phyloP scores from a whole-genome alignment of 1,140 invertebrate species.

The Antheraea pernyi region DNA sequence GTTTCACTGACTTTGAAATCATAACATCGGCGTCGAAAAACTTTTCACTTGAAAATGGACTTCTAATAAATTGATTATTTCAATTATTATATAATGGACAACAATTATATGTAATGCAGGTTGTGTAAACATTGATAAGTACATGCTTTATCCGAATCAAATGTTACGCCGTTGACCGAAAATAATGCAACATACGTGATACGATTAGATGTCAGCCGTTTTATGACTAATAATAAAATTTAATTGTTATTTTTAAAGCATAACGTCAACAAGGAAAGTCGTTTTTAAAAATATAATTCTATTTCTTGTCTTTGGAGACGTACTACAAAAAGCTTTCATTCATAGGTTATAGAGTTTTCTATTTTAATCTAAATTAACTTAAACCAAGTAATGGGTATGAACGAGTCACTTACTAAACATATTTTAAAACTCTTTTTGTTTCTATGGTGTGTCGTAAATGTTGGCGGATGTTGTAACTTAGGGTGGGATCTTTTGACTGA shows the following conservation, averaged over 20 bases:
- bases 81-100: conserved; percentile 5
- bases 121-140: conserved; percentile 14
- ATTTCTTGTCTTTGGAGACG: background rate
- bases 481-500: conserved; percentile 55
- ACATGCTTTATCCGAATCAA: conserved; percentile 25
- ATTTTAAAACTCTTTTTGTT: conserved; percentile 33
- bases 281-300: background rate
- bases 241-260: conserved; percentile 23
- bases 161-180: conserved; percentile 10
- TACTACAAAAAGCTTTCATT: too few species aligned
- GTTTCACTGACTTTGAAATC: too few species aligned
- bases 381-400: background rate
- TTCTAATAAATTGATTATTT: too few species aligned
- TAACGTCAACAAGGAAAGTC: background rate
- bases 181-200: conserved; percentile 42
- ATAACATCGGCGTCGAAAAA: too few species aligned
- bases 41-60: too few species aligned
- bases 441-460: conserved; percentile 35
- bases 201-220: conserved; percentile 38
- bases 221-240: conserved; percentile 1
- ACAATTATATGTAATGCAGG: background rate
- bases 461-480: conserved; percentile 42
- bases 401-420: conserved; percentile 16
- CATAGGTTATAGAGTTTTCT: background rate
- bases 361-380: background rate